Evolutionary conservation across 2,888 invertebrate genomes (phyloP).

Genomic region (Acleris sparsana): DNA sequence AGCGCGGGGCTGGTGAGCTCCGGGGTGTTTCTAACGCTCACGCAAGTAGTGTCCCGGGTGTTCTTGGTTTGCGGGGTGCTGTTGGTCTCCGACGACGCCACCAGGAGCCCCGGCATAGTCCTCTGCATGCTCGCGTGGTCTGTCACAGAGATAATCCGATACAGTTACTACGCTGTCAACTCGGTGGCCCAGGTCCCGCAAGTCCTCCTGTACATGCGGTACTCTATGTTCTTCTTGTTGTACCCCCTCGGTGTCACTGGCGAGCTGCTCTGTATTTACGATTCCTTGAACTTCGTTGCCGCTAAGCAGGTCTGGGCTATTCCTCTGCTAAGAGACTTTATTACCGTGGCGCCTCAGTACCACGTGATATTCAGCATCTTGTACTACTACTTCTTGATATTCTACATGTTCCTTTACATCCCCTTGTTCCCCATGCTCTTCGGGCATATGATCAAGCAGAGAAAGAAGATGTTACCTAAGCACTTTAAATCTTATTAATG

Average conservation of each 20-base stretch:
- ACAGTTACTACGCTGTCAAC: constrained; percentile 90
- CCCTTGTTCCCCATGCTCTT: constrained; percentile 93
- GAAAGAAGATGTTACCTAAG: constrained; percentile 85
- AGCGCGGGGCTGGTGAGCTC: constrained; percentile 89
- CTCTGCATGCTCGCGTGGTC: constrained; percentile 92
- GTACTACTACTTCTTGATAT: constrained; percentile 86
- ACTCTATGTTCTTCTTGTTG: constrained; percentile 91
- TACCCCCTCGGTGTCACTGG: constrained; percentile 95
- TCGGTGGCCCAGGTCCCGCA: constrained; percentile 1
- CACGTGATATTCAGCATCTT: constrained; percentile 21
- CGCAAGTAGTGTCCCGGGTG: constrained; percentile 92
- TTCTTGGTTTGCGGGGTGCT: constrained; percentile 91
- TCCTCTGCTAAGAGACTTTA: constrained; percentile 10
- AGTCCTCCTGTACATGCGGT: constrained; percentile 14
- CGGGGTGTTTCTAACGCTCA: constrained; percentile 88
- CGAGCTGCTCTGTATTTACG: constrained; percentile 90
- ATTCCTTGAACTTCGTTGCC: constrained; percentile 77
- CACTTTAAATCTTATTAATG: constrained; percentile 16
- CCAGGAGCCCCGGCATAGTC: constrained; percentile 87
- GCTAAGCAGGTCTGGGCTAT: constrained; percentile 15
- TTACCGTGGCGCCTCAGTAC: constrained; percentile 10
- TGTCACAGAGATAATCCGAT: constrained; percentile 93
- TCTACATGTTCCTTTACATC: constrained; percentile 89
- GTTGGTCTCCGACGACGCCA: constrained; percentile 86
- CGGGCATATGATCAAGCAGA: constrained; percentile 92